Conservation (phyloP, 2,113 vertebrate species). For the Puffinus mauretanicus region DNA sequence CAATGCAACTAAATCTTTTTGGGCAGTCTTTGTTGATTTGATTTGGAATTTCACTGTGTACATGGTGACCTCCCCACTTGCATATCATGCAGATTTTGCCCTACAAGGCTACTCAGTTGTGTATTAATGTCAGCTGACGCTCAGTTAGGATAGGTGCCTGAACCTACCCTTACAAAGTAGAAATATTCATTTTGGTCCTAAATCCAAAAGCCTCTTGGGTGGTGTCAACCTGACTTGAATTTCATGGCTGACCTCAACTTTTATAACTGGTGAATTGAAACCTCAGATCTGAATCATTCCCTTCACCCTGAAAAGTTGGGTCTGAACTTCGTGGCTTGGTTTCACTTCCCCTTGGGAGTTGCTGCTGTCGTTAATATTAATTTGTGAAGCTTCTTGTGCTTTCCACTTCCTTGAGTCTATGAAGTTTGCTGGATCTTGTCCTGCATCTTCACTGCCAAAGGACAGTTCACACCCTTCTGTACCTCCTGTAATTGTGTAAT, state of each 20-base stretch:
- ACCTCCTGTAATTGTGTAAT: constrained; percentile 55
- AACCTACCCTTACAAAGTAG: not conserved
- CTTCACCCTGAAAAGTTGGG: not conserved
- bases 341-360: constrained; percentile 53
- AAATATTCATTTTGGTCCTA: not conserved
- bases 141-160: not conserved
- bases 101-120: not conserved
- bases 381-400: constrained; percentile 41
- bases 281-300: constrained; percentile 23
- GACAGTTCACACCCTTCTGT: constrained; percentile 57
- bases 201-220: not conserved
- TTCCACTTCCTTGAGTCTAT: constrained; percentile 59
- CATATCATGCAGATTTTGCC: not conserved
- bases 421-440: constrained; percentile 60
- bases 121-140: not conserved
- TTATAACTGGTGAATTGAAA: not conserved
- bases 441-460: constrained; percentile 54
- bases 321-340: not conserved
- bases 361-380: constrained; percentile 39
- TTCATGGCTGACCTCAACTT: not conserved
- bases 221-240: not conserved
- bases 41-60: not conserved
- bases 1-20: not conserved
- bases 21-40: not conserved
- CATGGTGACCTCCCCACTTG: not conserved